Evolutionary conservation across 2,888 invertebrate species (phyloP).

Genomic region (Sthenelais limicola): DNA sequence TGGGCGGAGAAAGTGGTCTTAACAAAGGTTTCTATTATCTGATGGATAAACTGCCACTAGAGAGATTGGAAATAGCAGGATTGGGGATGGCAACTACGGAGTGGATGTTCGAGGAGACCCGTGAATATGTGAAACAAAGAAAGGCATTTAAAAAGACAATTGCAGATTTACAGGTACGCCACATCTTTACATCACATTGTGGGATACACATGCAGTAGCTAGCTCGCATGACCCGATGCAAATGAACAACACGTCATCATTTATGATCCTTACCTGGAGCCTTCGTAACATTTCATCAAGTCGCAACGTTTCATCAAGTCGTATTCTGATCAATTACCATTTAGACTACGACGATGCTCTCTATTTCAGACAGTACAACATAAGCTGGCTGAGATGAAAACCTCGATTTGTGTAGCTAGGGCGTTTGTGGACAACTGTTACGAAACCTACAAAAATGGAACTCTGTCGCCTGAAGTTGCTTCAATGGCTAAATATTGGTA

Average conservation of each 20-base stretch:
- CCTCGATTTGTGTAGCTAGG: slow-evolving; percentile 69
- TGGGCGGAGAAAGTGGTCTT: slow-evolving; percentile 68
- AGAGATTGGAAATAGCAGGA: slow-evolving; percentile 71
- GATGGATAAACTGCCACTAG: slow-evolving; percentile 72
- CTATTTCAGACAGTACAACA: slow-evolving; percentile 72
- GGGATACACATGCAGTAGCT: background rate
- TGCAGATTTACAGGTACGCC: slow-evolving; percentile 69
- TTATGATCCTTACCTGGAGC: background rate
- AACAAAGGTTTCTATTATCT: slow-evolving; percentile 64
- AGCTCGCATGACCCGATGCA: background rate
- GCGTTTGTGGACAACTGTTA: slow-evolving; percentile 73
- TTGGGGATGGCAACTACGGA: slow-evolving; percentile 68
- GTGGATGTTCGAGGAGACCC: slow-evolving; percentile 73
- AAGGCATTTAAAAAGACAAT: slow-evolving; percentile 73
- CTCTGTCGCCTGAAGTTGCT: slow-evolving; percentile 70
- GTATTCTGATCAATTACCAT: background rate
- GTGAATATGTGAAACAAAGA: slow-evolving; percentile 71
- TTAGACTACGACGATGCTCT: slow-evolving; percentile 12
- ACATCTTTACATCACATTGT: background rate
- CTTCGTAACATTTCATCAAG: too few relatives aligned
- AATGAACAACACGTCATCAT: background rate
- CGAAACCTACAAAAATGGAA: slow-evolving; percentile 64
- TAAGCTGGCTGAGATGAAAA: slow-evolving; percentile 73
- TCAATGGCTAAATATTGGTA: slow-evolving; percentile 74
- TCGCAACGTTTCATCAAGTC: too few relatives aligned